Conservation (phyloP, 1,140 invertebrate species). For the Drosophila nannoptera region DNA sequence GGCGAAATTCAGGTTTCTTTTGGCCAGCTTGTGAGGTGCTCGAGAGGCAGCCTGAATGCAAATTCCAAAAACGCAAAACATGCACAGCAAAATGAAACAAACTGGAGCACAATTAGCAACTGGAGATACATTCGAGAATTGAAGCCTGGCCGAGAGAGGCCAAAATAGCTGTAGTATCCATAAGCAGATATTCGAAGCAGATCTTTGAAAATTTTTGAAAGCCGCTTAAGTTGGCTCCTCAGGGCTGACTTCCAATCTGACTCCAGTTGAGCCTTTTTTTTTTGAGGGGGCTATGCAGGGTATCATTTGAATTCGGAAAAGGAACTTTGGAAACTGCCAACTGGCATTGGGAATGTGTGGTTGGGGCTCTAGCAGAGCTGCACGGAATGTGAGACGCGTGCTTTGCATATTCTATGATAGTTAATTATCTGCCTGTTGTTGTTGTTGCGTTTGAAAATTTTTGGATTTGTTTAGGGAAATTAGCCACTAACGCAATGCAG, state of each 20-base stretch:
- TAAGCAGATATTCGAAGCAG: too few species aligned
- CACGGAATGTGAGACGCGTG: constrained; percentile 53
- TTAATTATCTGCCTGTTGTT: constrained; percentile 62
- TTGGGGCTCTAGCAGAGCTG: neutral
- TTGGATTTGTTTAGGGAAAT: constrained; percentile 65
- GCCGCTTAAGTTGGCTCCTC: too few species aligned
- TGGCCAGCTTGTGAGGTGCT: neutral
- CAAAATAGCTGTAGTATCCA: too few species aligned
- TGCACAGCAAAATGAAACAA: constrained; percentile 71
- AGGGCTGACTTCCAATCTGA: too few species aligned
- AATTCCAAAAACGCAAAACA: constrained; percentile 61
- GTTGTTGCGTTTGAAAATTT: constrained; percentile 26
- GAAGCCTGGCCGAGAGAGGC: too few species aligned
- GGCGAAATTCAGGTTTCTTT: constrained; percentile 1
- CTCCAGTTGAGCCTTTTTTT: too few species aligned
- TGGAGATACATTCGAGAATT: too few species aligned
- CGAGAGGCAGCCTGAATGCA: constrained; percentile 41
- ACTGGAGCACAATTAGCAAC: neutral
- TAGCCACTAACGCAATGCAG: constrained; percentile 54
- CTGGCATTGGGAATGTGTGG: constrained; percentile 22
- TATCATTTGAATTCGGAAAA: constrained; percentile 47
- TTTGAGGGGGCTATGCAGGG: neutral
- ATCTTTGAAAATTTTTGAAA: too few species aligned
- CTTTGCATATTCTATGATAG: constrained; percentile 72
- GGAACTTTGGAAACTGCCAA: constrained; percentile 27